Evolutionary conservation across 2,113 vertebrate genomes (phyloP).

Genomic region (Coregonus clupeaformis): DNA sequence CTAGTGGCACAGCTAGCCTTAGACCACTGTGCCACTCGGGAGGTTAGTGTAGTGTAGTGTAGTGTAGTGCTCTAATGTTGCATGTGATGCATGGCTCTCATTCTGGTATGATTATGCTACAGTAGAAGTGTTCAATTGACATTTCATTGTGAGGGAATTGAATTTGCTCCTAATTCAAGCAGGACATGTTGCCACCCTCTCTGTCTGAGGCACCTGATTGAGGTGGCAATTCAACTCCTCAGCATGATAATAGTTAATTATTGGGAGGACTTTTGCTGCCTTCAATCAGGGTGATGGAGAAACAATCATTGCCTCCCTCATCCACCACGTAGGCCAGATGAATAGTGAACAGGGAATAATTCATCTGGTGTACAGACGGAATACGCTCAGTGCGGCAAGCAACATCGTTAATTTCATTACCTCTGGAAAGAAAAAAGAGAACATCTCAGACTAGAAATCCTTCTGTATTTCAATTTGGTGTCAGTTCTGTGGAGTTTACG

Average conservation of each 20-base stretch:
- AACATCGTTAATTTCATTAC: constrained; percentile 58
- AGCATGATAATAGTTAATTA: constrained; percentile 55
- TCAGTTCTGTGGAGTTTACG: constrained; percentile 58
- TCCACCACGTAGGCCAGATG: not conserved
- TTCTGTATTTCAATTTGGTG: constrained; percentile 58
- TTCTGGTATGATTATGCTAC: not conserved
- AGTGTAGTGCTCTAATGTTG: too few species aligned
- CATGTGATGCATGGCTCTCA: not conserved
- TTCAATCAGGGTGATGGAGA: constrained; percentile 38
- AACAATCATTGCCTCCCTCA: constrained; percentile 31
- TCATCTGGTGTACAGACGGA: constrained; percentile 16
- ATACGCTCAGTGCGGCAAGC: constrained; percentile 31
- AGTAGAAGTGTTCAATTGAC: constrained; percentile 4
- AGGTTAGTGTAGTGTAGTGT: too few species aligned
- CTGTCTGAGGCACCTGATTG: constrained; percentile 38
- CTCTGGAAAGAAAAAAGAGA: not conserved
- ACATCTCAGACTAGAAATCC: constrained; percentile 29
- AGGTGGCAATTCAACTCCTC: constrained; percentile 29
- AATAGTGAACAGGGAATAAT: constrained; percentile 6
- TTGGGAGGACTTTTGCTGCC: constrained; percentile 23
- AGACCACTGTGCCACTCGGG: too few species aligned
- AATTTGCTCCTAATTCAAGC: constrained; percentile 30
- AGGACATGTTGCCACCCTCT: constrained; percentile 3
- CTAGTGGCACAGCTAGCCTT: too few species aligned
- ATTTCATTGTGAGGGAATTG: not conserved